Base-by-base conservation (phyloP, 2,888 invertebrate genomes). In the Macropis europaea region DNA sequence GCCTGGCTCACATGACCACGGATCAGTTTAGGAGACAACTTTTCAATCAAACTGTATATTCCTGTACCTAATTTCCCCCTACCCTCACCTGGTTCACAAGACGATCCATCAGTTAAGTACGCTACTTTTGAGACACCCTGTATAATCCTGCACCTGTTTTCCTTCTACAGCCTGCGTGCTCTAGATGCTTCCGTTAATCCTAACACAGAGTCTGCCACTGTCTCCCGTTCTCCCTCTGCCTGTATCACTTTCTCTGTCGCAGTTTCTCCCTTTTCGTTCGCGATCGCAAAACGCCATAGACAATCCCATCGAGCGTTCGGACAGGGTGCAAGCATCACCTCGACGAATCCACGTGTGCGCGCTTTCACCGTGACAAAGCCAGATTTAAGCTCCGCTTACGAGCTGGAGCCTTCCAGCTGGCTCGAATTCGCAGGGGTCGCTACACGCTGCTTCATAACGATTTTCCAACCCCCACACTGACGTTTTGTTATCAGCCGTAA, bases 361-460 rank as follows among this genome's bases (percentile, higher is more conserved):
- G 52, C 76, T 79, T 72, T 72, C 77, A 77, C 77, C 80, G 80
- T 84, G 85, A 84, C 82, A 84, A 82, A 82, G 84, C 84, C 78
- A 85, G 86, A 85, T 87, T 86, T 85, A 85, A 87, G 82, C 83
- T 80, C 76, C 78, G 85, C 82, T 84, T 83, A 83, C 82, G 82
- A 71, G 70, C 79, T 73, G 77, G 73, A 82, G 84, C 82, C 83
- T 85, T 84, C 82, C 77, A 72, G 54, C 76, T 70, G 69, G 64
- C 67, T 70, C 68, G 59, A 47, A 63, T 63, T 56, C 73, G 24
- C 54, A 15, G 7, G 40, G 28, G 54, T 60, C 45, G 36, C 50
- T 42, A 48, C 48, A 24, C 38, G 57, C 7, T 32, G 22, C 70
- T 57, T 24, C 52, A 53, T 70, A 68, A 60, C 71, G 70, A 71